Evolutionary conservation across 2,113 vertebrate genomes (phyloP), one percentile per base, ranked within the genome.

Genomic region (Gobio gobio): DNA sequence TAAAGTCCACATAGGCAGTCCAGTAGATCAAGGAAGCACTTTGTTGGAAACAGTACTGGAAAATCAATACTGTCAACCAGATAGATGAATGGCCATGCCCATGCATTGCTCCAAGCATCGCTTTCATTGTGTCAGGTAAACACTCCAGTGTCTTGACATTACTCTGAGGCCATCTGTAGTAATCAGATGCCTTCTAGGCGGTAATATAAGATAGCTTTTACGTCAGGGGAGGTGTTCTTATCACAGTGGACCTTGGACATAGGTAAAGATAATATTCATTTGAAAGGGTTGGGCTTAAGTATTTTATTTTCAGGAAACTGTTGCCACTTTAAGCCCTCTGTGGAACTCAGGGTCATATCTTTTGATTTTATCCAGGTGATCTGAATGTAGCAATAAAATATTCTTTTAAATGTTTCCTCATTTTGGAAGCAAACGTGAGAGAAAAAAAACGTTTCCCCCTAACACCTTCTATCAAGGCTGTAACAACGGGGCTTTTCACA

Each of bases 211-310:
- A 93, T 92, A 18, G 49, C 88, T 83, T 91, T 24, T 88, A 90
- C 91, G 93, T 94, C 93, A 95, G 91, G 90, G 89, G 88, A 93
- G 90, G 89, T 91, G 90, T 89, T 78, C 86, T 94, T 95, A 94
- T 94, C 94, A 92, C 89, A 88, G 91, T 94, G 94, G 93, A 95
- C 94, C 92, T 95, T 95, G 94, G 93, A 94, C 93, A 85, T 81
- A 89, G 88, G 89, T 81, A 83, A 47, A 81, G 83, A 80, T 87
- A 80, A 59, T 29, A 73, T 84, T 85, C 58, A 26, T 77, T 75
- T 85, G 26, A 18, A 45, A 86, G 84, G 78, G 82, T 51, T 63
- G 81, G 84, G 86, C 86, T 82, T 77, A 79, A 63, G 80, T 59
- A 58, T 59, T 82, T 87, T 58, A 26, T 61, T 29, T 56, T 51